Percentiles rank a stretch among this genome's conserved stretches.
Conservation (phyloP, 2,797 vertebrate genomes). For the Sus cebifrons region DNA sequence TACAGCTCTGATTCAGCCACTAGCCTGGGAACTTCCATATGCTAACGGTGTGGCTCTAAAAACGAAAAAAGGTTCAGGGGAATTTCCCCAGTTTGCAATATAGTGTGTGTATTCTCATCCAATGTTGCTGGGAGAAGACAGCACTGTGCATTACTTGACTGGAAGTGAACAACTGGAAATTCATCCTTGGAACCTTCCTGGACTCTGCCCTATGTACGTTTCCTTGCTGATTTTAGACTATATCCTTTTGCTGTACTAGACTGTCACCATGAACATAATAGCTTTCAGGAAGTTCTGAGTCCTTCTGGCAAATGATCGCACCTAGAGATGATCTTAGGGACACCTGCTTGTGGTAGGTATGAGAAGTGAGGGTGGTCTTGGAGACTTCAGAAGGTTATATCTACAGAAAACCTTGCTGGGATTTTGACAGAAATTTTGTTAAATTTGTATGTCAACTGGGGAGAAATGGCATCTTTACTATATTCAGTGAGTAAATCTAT, state of each 20-base stretch:
- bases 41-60: no score
- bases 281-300: background rate
- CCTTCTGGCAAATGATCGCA: background rate
- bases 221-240: background rate
- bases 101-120: background rate
- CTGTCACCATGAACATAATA: background rate
- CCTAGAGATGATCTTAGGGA: background rate
- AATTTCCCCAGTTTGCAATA: background rate
- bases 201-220: background rate
- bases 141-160: background rate
- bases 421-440: slow-evolving; percentile 38
- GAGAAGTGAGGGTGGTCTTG: background rate
- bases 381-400: slow-evolving; percentile 19
- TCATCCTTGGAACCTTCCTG: background rate
- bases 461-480: slow-evolving; percentile 38
- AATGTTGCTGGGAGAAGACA: background rate
- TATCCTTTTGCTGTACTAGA: background rate
- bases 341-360: background rate
- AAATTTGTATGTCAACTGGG: slow-evolving; percentile 27
- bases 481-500: background rate
- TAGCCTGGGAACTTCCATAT: no score
- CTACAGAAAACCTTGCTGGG: background rate
- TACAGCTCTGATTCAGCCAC: no score
- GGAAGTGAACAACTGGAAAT: background rate
- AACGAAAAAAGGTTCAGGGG: background rate